phyloP scores from a whole-genome alignment of 2,113 vertebrate species.

The Labeo rohita region DNA sequence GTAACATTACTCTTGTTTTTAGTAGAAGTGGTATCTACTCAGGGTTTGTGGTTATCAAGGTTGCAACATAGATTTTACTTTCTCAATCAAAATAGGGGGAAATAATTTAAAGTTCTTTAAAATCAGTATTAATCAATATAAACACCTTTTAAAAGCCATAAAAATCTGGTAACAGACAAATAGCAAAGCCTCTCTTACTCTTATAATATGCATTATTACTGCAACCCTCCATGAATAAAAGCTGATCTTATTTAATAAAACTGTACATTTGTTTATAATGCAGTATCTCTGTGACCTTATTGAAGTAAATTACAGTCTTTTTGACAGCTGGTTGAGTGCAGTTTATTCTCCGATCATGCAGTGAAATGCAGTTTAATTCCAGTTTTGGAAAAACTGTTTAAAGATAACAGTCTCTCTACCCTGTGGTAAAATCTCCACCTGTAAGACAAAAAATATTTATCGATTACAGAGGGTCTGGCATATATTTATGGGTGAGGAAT shows the following conservation, averaged over 20 bases:
- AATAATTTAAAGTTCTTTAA: neutral
- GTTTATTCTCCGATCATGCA: slow-evolving; percentile 16
- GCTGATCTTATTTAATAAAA: slow-evolving; percentile 13
- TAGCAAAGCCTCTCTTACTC: neutral
- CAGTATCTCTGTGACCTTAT: neutral
- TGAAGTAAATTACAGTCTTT: slow-evolving; percentile 1
- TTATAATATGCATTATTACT: neutral
- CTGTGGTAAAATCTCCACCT: slow-evolving; percentile 92
- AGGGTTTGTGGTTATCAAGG: neutral
- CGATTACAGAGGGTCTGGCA: neutral
- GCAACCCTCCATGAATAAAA: neutral
- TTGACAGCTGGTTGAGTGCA: slow-evolving; percentile 18
- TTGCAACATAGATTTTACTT: neutral
- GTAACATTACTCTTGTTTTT: slow-evolving; percentile 24
- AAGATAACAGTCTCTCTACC: slow-evolving; percentile 87
- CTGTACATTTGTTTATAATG: neutral
- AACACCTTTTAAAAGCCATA: slow-evolving; percentile 15
- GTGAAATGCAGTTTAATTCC: slow-evolving; percentile 75
- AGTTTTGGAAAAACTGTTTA: slow-evolving; percentile 90
- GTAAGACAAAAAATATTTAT: neutral
- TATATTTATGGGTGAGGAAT: neutral
- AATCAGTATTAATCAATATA: neutral
- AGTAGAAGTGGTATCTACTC: slow-evolving; percentile 28
- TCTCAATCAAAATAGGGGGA: neutral
- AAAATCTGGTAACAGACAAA: slow-evolving; percentile 9